These are phyloP conservation scores for Bruchidius siliquastri DNA, from an alignment of 2,888 invertebrate genomes.

Conservation along the genomic window DNA sequence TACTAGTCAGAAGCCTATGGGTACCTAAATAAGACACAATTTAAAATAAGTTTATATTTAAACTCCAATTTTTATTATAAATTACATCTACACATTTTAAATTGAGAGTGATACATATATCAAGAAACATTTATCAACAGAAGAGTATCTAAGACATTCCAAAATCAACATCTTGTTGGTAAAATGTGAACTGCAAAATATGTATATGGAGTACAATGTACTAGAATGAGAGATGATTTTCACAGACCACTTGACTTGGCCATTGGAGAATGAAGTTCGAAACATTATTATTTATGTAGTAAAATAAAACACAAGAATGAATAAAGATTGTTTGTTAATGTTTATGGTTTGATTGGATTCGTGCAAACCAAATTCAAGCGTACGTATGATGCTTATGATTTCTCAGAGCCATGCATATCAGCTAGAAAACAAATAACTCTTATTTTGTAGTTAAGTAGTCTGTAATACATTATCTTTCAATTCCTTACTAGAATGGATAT, in stretches of 20 bases:
- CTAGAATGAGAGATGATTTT: neutral
- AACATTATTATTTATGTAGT: no score
- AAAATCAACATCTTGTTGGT: neutral
- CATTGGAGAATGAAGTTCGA: neutral
- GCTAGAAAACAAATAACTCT: no score
- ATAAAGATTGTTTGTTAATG: no score
- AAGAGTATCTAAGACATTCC: neutral
- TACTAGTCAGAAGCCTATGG: no score
- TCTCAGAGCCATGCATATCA: no score
- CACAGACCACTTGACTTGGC: neutral
- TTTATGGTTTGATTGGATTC: no score
- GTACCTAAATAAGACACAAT: neutral
- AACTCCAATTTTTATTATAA: conserved; percentile 32
- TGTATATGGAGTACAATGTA: neutral
- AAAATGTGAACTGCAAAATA: neutral
- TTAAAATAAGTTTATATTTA: conserved; percentile 25
- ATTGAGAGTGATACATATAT: conserved; percentile 29
- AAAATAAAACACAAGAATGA: no score
- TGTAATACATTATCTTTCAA: neutral
- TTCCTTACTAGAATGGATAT: neutral
- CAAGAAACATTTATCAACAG: conserved; percentile 27
- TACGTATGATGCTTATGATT: no score
- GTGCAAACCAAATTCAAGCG: no score
- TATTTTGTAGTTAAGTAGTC: neutral
- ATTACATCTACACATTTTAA: conserved; percentile 37